Evolutionary conservation across 1,140 invertebrate species (phyloP).

Genomic region (Papilio polytes): DNA sequence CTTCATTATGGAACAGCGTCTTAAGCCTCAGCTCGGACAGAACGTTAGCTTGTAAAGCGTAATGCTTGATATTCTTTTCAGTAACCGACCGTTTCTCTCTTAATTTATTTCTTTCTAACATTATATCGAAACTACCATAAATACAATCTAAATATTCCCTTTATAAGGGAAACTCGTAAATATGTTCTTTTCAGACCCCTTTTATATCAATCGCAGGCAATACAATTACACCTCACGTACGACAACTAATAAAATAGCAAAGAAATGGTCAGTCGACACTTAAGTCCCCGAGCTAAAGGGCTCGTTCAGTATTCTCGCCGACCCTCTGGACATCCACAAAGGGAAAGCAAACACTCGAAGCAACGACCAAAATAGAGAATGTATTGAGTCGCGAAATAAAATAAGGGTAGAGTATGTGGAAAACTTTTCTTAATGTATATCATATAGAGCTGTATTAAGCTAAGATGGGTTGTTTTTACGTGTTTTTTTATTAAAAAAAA

Average conservation of each 20-base stretch:
- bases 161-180: constrained; percentile 21
- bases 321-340: constrained; percentile 69
- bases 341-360: constrained; percentile 76
- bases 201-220: constrained; percentile 44
- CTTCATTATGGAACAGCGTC: no score
- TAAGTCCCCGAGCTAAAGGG: constrained; percentile 61
- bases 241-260: constrained; percentile 79
- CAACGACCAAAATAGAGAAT: constrained; percentile 74
- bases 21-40: no score
- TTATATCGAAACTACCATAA: neutral
- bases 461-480: no score
- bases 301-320: constrained; percentile 75
- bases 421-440: constrained; percentile 55
- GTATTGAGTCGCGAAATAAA: constrained; percentile 83
- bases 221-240: constrained; percentile 68
- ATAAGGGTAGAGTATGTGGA: constrained; percentile 73
- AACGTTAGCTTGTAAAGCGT: no score
- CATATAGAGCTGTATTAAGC: constrained; percentile 54
- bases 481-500: no score
- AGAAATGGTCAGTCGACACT: constrained; percentile 73
- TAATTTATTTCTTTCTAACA: neutral
- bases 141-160: neutral
- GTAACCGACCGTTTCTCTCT: neutral
- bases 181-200: constrained; percentile 17
- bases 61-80: no score